Conservation (phyloP, 92 coral and sea anemone genomes). For the Porites rus region DNA sequence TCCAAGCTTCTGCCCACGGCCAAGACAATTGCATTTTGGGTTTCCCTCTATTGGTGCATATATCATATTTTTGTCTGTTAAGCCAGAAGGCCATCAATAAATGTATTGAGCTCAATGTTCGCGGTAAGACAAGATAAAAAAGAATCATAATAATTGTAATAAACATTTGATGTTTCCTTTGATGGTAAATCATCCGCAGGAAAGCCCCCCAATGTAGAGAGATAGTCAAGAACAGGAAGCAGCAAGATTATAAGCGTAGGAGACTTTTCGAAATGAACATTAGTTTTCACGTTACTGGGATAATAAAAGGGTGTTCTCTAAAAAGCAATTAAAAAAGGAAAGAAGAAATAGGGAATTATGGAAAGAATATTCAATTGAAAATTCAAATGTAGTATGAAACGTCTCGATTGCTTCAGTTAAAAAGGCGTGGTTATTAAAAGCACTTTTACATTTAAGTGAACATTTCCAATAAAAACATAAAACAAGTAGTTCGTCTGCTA, state of each 20-base stretch:
- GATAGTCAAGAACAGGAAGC: background rate
- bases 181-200: background rate
- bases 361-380: background rate
- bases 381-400: background rate
- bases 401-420: background rate
- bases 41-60: conserved; percentile 19
- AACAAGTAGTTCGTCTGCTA: too few relatives aligned
- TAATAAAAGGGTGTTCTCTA: background rate
- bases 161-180: conserved; percentile 8
- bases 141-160: conserved; percentile 3
- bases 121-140: background rate
- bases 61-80: conserved; percentile 11
- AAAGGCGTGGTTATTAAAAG: conserved; percentile 21
- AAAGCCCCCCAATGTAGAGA: background rate
- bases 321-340: background rate
- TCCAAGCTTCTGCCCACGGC: conserved; percentile 15
- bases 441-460: background rate
- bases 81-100: conserved; percentile 12
- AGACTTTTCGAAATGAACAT: background rate
- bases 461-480: background rate
- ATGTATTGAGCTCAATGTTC: conserved; percentile 20
- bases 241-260: background rate
- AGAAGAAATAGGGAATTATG: background rate
- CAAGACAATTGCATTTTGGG: conserved; percentile 7
- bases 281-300: background rate